Conservation (phyloP, 1,140 invertebrate species). For the Aphelinus certus region DNA sequence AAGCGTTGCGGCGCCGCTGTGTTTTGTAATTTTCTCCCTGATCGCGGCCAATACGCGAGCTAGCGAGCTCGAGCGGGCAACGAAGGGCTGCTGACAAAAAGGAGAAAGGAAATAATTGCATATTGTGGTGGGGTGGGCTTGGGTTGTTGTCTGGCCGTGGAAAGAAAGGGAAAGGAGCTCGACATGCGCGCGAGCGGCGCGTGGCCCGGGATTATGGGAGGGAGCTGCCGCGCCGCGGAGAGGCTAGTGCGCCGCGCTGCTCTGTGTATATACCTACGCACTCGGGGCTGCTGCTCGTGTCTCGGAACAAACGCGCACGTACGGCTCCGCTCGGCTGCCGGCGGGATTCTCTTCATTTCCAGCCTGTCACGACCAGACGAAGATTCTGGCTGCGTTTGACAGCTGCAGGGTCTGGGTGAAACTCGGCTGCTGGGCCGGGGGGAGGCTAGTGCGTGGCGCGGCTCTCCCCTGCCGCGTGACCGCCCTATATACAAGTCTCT, state of each 20-base stretch:
- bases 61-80: slow-evolving; percentile 23
- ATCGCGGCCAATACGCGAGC: slow-evolving; percentile 31
- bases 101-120: slow-evolving; percentile 40
- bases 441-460: slow-evolving; percentile 27
- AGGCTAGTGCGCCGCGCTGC: no score
- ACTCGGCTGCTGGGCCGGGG: not conserved
- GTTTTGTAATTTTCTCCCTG: slow-evolving; percentile 20
- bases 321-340: slow-evolving; percentile 25
- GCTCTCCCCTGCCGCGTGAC: slow-evolving; percentile 23
- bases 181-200: not conserved
- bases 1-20: no score
- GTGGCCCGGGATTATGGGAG: no score
- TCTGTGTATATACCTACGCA: no score
- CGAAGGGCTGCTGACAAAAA: slow-evolving; percentile 1
- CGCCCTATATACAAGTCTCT: slow-evolving; percentile 29
- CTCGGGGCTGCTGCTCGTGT: no score
- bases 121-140: not conserved
- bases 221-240: no score
- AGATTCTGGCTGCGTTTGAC: slow-evolving; percentile 67
- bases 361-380: slow-evolving; percentile 67
- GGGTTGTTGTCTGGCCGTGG: not conserved
- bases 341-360: slow-evolving; percentile 66
- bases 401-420: slow-evolving; percentile 62
- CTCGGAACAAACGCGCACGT: not conserved
- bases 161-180: not conserved